Evolutionary conservation across 2,888 invertebrate species (phyloP).

Genomic region (Tetragonula carbonaria): DNA sequence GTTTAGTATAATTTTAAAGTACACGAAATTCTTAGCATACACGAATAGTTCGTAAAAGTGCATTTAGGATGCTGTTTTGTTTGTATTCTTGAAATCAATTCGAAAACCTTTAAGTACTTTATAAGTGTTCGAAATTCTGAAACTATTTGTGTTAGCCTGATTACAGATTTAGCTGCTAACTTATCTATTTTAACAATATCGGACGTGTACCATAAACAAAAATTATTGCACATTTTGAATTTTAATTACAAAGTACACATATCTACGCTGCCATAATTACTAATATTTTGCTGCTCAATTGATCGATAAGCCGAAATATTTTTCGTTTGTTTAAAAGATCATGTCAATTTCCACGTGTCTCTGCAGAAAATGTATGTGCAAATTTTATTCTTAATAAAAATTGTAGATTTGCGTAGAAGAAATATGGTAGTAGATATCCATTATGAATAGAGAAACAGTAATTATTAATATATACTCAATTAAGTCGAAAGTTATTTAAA

Average conservation of each 20-base stretch:
- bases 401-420: conserved; percentile 41
- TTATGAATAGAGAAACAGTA: conserved; percentile 24
- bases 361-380: conserved; percentile 34
- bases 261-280: conserved; percentile 62
- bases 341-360: conserved; percentile 12
- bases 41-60: conserved; percentile 27
- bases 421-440: conserved; percentile 36
- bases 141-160: conserved; percentile 43
- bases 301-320: conserved; percentile 19
- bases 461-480: conserved; percentile 14
- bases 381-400: conserved; percentile 47
- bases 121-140: neutral
- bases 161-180: conserved; percentile 47
- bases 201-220: conserved; percentile 58
- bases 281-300: conserved; percentile 23
- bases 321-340: conserved; percentile 24
- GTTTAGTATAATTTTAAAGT: conserved; percentile 46
- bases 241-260: conserved; percentile 46
- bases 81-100: neutral
- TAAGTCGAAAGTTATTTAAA: conserved; percentile 11
- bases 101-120: conserved; percentile 6
- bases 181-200: conserved; percentile 50
- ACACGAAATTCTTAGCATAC: conserved; percentile 34
- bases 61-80: neutral
- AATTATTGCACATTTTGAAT: conserved; percentile 38